Evolutionary conservation across 2,113 vertebrate species (phyloP).

Genomic region (Sinocyclocheilus maitianheensis): DNA sequence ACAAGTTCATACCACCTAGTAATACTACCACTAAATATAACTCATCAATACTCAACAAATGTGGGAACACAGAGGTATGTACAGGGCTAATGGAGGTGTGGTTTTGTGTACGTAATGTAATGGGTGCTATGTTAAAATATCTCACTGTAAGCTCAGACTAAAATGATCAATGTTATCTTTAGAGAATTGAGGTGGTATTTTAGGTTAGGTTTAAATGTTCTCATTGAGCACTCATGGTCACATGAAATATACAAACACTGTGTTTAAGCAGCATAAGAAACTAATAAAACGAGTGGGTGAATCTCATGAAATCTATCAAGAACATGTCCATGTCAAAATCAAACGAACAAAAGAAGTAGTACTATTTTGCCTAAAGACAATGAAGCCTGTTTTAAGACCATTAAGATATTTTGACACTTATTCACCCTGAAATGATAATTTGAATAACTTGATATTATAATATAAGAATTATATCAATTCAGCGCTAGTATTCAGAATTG

Average conservation of each 20-base stretch:
- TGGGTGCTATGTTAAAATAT: neutral
- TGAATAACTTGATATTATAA: too few relatives aligned
- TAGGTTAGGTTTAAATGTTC: neutral
- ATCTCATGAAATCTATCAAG: slow-evolving; percentile 67
- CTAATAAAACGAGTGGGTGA: slow-evolving; percentile 49
- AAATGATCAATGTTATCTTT: neutral
- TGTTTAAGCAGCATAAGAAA: slow-evolving; percentile 69
- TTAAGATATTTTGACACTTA: too few relatives aligned
- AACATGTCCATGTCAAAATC: slow-evolving; percentile 33
- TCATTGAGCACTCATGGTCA: slow-evolving; percentile 52
- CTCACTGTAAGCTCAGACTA: neutral
- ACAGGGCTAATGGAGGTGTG: neutral
- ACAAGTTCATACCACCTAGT: neutral
- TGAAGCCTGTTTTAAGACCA: too few relatives aligned
- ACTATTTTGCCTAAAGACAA: neutral
- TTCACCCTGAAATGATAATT: too few relatives aligned
- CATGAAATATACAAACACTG: slow-evolving; percentile 66
- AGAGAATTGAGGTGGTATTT: neutral
- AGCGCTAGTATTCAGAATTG: too few relatives aligned
- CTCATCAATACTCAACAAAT: neutral
- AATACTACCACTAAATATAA: slow-evolving; percentile 9
- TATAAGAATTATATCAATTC: too few relatives aligned
- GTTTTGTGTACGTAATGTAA: neutral
- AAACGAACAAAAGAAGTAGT: neutral
- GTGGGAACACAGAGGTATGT: neutral